These are phyloP conservation scores for Lerema accius DNA, from an alignment of 1,140 invertebrate species.

Conservation along the genomic window DNA sequence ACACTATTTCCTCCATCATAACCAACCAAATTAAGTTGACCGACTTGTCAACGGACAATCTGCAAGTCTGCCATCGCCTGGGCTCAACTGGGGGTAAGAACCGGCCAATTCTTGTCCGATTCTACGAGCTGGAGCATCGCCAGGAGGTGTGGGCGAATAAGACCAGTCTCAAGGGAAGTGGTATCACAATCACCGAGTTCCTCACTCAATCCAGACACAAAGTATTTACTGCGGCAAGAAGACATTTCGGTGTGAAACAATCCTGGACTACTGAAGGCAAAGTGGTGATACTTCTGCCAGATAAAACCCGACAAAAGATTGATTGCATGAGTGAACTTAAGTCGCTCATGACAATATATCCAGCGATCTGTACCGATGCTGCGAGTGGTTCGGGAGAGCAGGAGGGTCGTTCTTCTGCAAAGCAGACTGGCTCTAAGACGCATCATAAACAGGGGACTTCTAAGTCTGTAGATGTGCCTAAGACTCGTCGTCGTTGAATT, in stretches of 20 bases:
- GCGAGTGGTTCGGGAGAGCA: too few species aligned
- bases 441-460: too few species aligned
- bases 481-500: too few species aligned
- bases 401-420: too few species aligned
- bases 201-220: neutral
- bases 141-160: neutral
- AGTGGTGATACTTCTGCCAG: neutral
- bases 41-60: neutral
- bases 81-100: neutral
- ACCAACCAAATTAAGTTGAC: neutral
- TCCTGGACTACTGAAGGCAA: neutral
- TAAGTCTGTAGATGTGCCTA: too few species aligned
- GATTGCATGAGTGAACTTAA: neutral
- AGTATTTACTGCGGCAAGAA: neutral
- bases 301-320: neutral
- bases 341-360: too few species aligned
- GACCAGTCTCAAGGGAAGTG: neutral
- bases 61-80: neutral
- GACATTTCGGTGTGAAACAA: neutral
- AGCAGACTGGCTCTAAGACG: too few species aligned
- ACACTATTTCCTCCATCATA: neutral
- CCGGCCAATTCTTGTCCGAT: conserved; percentile 1
- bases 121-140: neutral
- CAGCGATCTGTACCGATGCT: too few species aligned
- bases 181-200: neutral